phyloP scores from a whole-genome alignment of 1,140 invertebrate species.

The Condylostylus longicornis region DNA sequence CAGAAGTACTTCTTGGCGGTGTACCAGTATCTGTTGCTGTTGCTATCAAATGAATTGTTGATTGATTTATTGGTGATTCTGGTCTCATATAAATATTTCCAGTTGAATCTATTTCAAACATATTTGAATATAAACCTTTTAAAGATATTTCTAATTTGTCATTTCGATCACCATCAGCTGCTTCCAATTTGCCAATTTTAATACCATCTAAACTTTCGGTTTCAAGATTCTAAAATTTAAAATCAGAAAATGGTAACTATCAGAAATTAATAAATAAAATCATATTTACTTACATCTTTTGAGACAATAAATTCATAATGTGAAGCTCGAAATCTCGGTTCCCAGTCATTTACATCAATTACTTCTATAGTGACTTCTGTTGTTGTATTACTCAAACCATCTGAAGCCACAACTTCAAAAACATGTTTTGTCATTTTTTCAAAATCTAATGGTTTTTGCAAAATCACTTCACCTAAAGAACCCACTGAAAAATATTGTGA shows the following conservation, averaged over 20 bases:
- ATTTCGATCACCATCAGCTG: constrained; percentile 61
- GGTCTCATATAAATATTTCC: constrained; percentile 37
- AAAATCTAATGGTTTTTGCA: constrained; percentile 64
- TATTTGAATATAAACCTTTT: constrained; percentile 52
- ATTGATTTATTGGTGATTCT: constrained; percentile 35
- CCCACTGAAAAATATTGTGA: constrained; percentile 46
- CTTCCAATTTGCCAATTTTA: constrained; percentile 51
- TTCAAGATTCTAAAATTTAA: neutral
- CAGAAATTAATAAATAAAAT: neutral
- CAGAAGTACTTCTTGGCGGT: constrained; percentile 26
- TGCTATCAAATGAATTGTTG: constrained; percentile 53
- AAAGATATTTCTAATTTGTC: constrained; percentile 55
- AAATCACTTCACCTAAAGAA: constrained; percentile 60
- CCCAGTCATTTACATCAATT: constrained; percentile 83
- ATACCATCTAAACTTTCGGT: constrained; percentile 24
- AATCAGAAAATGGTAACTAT: neutral
- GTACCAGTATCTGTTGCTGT: constrained; percentile 56
- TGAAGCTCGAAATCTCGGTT: constrained; percentile 71
- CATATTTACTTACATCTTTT: constrained; percentile 25
- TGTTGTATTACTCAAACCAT: constrained; percentile 43
- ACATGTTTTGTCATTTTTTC: constrained; percentile 54
- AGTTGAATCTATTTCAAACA: constrained; percentile 38
- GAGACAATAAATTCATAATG: constrained; percentile 63
- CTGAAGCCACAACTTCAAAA: constrained; percentile 70
- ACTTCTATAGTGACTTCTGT: constrained; percentile 61